Percentiles rank a stretch among this genome's conserved stretches.
These are phyloP conservation scores for Polypterus bichir DNA, from an alignment of 2,113 vertebrate genomes.

Conservation along the genomic window DNA sequence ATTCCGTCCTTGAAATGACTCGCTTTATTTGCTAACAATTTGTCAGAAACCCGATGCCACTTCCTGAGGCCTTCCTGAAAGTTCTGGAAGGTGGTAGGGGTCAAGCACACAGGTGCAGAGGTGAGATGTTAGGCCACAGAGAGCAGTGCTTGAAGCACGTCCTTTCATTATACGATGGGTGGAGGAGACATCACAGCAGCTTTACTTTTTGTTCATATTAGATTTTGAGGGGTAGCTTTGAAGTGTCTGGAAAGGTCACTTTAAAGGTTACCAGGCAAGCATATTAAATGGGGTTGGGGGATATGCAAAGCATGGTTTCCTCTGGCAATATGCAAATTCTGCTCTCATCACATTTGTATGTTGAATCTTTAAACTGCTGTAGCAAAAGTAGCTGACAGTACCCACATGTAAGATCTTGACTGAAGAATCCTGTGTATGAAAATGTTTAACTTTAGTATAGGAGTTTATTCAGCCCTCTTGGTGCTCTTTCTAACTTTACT, in stretches of 20 bases:
- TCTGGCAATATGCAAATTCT: too few relatives aligned
- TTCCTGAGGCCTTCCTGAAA: constrained; percentile 3
- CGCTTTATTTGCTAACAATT: constrained; percentile 1
- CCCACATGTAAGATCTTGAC: not conserved
- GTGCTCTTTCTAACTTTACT: not conserved
- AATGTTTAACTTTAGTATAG: not conserved
- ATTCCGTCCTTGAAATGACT: too few relatives aligned
- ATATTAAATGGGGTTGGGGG: not conserved
- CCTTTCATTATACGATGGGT: not conserved
- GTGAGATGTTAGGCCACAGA: constrained; percentile 1
- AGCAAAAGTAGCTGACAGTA: not conserved
- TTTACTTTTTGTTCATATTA: too few relatives aligned
- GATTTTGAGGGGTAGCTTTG: too few relatives aligned
- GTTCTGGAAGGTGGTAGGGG: not conserved
- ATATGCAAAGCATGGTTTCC: too few relatives aligned
- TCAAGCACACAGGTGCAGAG: not conserved
- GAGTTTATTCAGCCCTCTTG: not conserved
- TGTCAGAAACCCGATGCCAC: constrained; percentile 11
- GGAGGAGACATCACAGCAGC: too few relatives aligned
- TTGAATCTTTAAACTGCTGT: too few relatives aligned
- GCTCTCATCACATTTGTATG: too few relatives aligned
- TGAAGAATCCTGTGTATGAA: not conserved
- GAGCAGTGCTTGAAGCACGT: not conserved
- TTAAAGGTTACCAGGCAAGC: not conserved
- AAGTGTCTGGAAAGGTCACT: too few relatives aligned